Evolutionary conservation across 2,797 vertebrate species (phyloP).

Genomic region (Hapalemur alaotrensis): DNA sequence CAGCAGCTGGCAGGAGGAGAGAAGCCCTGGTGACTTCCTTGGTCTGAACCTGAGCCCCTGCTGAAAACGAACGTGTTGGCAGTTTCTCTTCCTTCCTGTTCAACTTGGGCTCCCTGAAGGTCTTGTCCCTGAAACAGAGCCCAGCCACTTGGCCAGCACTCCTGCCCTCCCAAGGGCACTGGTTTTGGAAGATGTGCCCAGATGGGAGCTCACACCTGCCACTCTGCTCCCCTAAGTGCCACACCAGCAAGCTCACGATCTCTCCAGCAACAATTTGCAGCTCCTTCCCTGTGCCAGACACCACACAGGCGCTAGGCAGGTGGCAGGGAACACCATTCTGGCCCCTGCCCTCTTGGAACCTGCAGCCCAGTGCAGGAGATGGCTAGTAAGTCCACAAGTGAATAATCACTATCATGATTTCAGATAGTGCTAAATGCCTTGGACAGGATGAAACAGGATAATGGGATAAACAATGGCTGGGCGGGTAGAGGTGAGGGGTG

Average conservation of each 20-base stretch:
- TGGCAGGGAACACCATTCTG: neutral
- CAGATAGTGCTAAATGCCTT: neutral
- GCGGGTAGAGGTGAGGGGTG: neutral
- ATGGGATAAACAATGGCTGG: neutral
- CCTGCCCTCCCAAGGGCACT: neutral
- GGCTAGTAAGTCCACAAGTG: neutral
- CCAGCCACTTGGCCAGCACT: neutral
- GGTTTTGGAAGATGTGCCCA: neutral
- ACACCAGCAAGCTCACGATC: neutral
- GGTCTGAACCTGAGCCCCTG: neutral
- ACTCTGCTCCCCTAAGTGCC: neutral
- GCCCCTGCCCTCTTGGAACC: neutral
- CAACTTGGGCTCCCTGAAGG: neutral
- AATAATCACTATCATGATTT: neutral
- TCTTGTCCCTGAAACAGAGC: neutral
- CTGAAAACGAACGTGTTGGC: neutral
- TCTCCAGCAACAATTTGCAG: neutral
- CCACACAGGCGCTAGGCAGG: neutral
- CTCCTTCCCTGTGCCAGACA: neutral
- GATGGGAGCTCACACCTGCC: neutral
- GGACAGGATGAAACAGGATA: neutral
- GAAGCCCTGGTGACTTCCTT: neutral
- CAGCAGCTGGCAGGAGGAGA: neutral
- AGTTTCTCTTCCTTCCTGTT: neutral
- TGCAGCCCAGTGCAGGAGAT: neutral